Conservation (phyloP, 2,113 vertebrate species). For the Argyrosomus japonicus region DNA sequence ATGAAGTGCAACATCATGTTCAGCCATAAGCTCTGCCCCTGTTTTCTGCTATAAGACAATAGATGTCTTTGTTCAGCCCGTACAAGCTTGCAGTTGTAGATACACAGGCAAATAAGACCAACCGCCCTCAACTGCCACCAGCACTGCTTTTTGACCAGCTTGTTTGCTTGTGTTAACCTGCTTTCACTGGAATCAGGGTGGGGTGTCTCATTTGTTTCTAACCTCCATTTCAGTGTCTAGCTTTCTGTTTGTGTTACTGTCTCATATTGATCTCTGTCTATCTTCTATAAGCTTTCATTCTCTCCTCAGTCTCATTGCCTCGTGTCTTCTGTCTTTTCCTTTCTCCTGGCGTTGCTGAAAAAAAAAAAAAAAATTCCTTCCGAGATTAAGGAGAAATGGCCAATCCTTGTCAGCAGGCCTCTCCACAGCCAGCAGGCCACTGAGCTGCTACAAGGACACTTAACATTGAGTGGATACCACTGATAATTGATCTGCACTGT, state of each 20-base stretch:
- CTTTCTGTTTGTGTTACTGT: background rate
- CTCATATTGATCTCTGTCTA: background rate
- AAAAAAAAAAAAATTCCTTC: constrained; percentile 69
- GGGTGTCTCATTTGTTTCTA: constrained; percentile 21
- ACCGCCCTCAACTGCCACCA: constrained; percentile 66
- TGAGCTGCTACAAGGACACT: constrained; percentile 30
- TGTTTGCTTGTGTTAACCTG: constrained; percentile 58
- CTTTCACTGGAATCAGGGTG: constrained; percentile 46
- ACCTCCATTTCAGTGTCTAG: background rate
- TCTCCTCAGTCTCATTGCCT: background rate
- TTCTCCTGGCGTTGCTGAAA: constrained; percentile 26
- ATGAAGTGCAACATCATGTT: constrained; percentile 47
- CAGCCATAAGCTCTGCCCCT: constrained; percentile 14
- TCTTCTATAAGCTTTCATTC: background rate
- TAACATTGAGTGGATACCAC: constrained; percentile 44
- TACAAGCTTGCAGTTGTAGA: constrained; percentile 39
- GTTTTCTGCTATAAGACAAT: constrained; percentile 61
- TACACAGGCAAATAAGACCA: constrained; percentile 73
- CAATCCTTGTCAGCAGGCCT: constrained; percentile 65
- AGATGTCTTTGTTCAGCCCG: constrained; percentile 59
- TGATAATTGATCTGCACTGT: constrained; percentile 34
- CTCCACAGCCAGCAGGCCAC: constrained; percentile 22
- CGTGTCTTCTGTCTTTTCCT: constrained; percentile 23
- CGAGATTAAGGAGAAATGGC: constrained; percentile 74
- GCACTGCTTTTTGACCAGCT: constrained; percentile 19